Evolutionary conservation across 2,888 invertebrate genomes (phyloP).

Genomic region (Trichogramma evanescens): DNA sequence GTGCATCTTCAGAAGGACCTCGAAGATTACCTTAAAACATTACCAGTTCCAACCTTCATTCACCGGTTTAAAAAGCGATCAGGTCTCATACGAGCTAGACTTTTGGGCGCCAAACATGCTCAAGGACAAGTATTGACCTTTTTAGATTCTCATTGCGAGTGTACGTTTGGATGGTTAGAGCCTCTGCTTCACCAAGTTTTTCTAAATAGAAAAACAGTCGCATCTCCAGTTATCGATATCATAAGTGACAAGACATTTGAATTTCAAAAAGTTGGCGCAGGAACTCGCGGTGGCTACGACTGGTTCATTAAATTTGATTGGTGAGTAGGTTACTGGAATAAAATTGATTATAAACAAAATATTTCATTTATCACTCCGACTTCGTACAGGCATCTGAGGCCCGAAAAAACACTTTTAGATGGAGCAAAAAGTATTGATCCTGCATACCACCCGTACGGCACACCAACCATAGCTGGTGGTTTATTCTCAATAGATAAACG

Average conservation of each 20-base stretch:
- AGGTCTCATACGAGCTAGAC: conserved; percentile 75
- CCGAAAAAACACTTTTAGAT: no score
- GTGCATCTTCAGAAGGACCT: conserved; percentile 55
- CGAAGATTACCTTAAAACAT: conserved; percentile 59
- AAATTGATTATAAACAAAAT: no score
- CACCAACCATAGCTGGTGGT: conserved; percentile 92
- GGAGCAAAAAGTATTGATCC: conserved; percentile 52
- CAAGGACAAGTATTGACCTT: conserved; percentile 77
- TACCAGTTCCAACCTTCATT: conserved; percentile 60
- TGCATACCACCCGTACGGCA: conserved; percentile 64
- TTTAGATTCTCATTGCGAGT: conserved; percentile 91
- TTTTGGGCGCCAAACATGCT: conserved; percentile 68
- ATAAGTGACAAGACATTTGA: conserved; percentile 94
- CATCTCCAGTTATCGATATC: conserved; percentile 85
- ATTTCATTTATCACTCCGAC: no score
- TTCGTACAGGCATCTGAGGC: no score
- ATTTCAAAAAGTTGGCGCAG: conserved; percentile 51
- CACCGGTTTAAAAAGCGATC: conserved; percentile 61
- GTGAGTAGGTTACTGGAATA: no score
- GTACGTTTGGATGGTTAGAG: conserved; percentile 75
- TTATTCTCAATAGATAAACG: conserved; percentile 81
- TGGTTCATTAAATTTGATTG: no score
- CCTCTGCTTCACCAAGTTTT: conserved; percentile 62
- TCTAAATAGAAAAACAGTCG: conserved; percentile 59
- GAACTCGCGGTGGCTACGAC: no score